phyloP scores from a whole-genome alignment of 37 sponge, comb jelly and placozoan species.

The Aplysina aerophoba region DNA sequence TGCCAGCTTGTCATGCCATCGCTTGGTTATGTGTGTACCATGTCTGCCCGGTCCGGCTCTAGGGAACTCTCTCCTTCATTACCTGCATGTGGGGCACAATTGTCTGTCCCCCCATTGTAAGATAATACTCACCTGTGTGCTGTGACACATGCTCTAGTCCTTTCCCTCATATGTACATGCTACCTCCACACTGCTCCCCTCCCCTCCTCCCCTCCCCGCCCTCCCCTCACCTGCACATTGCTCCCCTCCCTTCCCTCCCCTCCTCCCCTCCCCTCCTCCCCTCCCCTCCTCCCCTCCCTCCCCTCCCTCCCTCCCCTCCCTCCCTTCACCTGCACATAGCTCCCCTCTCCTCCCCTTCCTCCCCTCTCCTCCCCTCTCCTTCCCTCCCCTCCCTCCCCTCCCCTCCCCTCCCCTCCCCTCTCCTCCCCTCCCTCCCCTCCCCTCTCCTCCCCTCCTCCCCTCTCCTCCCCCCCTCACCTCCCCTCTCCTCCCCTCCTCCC shows the following conservation, averaged over 20 bases:
- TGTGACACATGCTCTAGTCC: neutral
- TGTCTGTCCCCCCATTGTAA: no score
- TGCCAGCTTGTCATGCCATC: no score
- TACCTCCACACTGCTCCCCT: neutral
- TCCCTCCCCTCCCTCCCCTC: no score
- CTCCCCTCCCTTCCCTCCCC: neutral
- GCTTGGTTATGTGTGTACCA: no score
- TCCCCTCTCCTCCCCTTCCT: no score
- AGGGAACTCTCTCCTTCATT: no score
- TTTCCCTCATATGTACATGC: neutral
- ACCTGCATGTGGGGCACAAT: no score
- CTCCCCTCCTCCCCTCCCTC: no score
- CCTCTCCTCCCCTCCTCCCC: neutral
- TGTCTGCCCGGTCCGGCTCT: no score
- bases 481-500: neutral
- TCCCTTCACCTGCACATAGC: neutral
- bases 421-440: neutral
- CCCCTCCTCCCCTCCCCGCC: constrained; percentile 1
- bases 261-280: neutral
- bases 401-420: no score
- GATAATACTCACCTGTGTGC: no score
- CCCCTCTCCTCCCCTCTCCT: no score
- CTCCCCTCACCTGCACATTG: constrained; percentile 3
- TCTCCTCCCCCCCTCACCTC: neutral
- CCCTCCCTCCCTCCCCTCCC: neutral